Conservation (phyloP, 2,113 vertebrate species). For the Phasianus colchicus region DNA sequence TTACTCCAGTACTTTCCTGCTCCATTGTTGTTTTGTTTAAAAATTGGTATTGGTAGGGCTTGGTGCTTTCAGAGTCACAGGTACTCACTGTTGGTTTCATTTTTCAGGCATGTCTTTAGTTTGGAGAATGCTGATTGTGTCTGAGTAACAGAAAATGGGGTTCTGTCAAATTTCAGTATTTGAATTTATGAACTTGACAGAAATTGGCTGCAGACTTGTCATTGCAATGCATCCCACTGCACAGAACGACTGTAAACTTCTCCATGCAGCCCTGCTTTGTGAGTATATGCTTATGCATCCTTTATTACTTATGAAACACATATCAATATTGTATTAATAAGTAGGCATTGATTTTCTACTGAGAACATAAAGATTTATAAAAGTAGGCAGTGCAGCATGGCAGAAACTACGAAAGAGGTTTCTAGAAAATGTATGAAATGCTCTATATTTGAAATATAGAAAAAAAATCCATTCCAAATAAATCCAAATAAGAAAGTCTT, state of each 20-base stretch:
- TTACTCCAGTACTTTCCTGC: not conserved
- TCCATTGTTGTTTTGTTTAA: not conserved
- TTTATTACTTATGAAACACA: constrained; percentile 12
- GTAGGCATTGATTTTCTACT: constrained; percentile 59
- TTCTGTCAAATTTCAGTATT: constrained; percentile 43
- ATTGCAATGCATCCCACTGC: not conserved
- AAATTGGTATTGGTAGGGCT: not conserved
- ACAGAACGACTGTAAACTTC: constrained; percentile 20
- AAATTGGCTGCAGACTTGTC: constrained; percentile 11
- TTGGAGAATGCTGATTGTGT: constrained; percentile 1
- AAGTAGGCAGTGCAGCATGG: not conserved
- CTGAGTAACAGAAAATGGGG: constrained; percentile 34
- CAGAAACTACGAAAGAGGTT: constrained; percentile 23
- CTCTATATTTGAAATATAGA: not conserved
- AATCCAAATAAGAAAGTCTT: not conserved
- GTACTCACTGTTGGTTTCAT: not conserved
- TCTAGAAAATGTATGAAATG: constrained; percentile 30
- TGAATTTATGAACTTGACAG: constrained; percentile 36
- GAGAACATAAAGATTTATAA: constrained; percentile 52
- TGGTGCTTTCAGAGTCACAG: not conserved
- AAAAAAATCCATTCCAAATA: not conserved
- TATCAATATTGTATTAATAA: constrained; percentile 62
- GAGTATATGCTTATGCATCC: not conserved
- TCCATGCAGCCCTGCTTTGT: not conserved
- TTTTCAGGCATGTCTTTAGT: not conserved